Percentiles rank a stretch among this genome's conserved stretches.
These are phyloP conservation scores for Rhynchomys soricoides DNA, from an alignment of 2,113 vertebrate genomes.

Conservation along the genomic window DNA sequence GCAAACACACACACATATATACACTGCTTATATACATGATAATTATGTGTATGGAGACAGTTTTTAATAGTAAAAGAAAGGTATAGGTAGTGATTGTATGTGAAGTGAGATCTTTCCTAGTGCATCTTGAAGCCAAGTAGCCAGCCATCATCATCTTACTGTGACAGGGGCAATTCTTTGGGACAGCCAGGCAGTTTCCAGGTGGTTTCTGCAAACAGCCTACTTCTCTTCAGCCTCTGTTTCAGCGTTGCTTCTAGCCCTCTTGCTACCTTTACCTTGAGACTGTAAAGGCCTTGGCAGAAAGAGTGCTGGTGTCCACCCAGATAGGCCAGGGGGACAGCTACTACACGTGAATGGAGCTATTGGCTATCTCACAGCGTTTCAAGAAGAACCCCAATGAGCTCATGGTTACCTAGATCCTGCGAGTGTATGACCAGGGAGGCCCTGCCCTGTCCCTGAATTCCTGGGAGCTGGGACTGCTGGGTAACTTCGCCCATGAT, in stretches of 20 bases:
- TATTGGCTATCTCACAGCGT: not conserved
- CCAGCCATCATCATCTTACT: no score
- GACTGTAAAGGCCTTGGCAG: not conserved
- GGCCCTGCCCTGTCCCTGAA: conserved; percentile 10
- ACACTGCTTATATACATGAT: not conserved
- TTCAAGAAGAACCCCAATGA: conserved; percentile 21
- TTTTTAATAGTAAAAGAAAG: conserved; percentile 24
- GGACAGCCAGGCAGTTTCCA: no score
- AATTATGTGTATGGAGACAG: not conserved
- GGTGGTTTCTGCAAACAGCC: not conserved
- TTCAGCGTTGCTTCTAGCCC: rapidly evolving
- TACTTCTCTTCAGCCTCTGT: not conserved
- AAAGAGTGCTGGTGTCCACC: not conserved
- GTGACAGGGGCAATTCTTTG: no score
- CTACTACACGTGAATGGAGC: not conserved
- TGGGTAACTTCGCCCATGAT: not conserved
- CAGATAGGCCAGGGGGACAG: not conserved
- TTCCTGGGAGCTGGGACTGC: not conserved
- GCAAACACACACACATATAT: not conserved
- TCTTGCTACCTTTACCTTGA: not conserved
- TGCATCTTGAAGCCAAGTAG: no score
- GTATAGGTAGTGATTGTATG: no score
- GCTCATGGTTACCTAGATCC: conserved; percentile 21
- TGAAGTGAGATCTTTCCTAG: no score
- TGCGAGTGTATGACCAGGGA: not conserved